Base-by-base conservation (phyloP, 2,797 vertebrate genomes). In the Gymnoscopelus microlampas region DNA sequence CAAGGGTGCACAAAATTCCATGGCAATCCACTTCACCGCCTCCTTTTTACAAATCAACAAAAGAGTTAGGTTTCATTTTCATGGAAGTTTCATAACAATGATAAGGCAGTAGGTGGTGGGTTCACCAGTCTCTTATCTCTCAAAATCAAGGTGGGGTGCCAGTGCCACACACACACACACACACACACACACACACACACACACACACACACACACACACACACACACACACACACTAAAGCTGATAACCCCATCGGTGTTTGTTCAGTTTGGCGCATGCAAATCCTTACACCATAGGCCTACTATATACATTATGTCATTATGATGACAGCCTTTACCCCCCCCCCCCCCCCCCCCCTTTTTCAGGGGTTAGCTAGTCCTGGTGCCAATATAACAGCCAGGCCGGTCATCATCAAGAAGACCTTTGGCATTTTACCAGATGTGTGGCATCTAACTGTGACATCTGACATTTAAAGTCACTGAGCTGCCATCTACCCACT, bases 401-500 rank as follows among this genome's bases (percentile, higher is more conserved):
- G 54, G 32, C 55, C 12, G 14, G 24, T 3, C 54, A 9, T 77
- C 70, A 74, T 56, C 64, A 47, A 69, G 51, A 32, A 59, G 68
- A 77, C 76, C 77, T 83, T 76, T 85, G 82, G 67, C 77, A 80
- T 88, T 84, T 86, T 51, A 66, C 64, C 49, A 50, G 13, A 57
- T 68, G 39, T 62, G 64, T 77, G 81, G 68, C 78, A 82, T 73
- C 66, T 68, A 62, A 49, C 66, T 9, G 60, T 75, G 65, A 81
- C 70, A 69, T 76, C 39, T 85, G 76, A 76, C 83, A 84, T 87
- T 84, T 83, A 74, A 59, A 26, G 57, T 14, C 4, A 57, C 19
- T 50, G 24, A 62, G 39, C 54, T 13, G 66, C 12, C 7, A 24
- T 15, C 11, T 44, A 54, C 6, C 53, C 32, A 11, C 50, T 53